Conservation (phyloP, 2,797 vertebrate genomes). For the Sebastes jordani region DNA sequence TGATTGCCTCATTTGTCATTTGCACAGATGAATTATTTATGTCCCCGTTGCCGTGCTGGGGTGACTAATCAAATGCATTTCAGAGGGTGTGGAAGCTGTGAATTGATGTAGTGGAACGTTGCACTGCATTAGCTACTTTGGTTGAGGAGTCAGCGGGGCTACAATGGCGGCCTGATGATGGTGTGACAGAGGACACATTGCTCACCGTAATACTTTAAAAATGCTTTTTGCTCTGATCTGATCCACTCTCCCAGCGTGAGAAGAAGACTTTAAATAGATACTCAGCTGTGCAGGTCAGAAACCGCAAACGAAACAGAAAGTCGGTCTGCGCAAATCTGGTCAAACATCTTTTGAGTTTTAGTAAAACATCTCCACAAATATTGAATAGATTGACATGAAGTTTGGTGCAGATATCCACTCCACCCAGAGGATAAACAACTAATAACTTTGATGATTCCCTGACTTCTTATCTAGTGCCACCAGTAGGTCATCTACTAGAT, state of each 20-base stretch:
- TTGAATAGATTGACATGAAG: neutral
- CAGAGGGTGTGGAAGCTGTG: conserved; percentile 64
- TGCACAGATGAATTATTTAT: conserved; percentile 83
- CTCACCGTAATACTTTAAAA: conserved; percentile 1
- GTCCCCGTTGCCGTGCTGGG: conserved; percentile 64
- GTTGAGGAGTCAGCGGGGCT: conserved; percentile 35
- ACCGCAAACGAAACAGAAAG: neutral
- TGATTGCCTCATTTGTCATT: conserved; percentile 83
- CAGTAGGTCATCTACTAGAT: neutral
- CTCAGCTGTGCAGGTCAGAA: neutral
- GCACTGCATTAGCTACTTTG: conserved; percentile 56
- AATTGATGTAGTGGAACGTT: conserved; percentile 62
- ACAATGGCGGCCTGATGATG: conserved; percentile 25
- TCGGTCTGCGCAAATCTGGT: neutral
- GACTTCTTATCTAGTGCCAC: neutral
- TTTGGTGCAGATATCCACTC: neutral
- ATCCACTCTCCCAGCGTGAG: neutral
- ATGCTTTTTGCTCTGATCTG: neutral
- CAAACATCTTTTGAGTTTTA: neutral
- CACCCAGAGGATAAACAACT: neutral
- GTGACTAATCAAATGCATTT: conserved; percentile 80
- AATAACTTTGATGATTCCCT: neutral
- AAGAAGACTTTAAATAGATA: neutral
- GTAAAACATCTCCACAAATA: neutral
- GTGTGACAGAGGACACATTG: conserved; percentile 14